Evolutionary conservation across 2,888 invertebrate species (phyloP), one percentile per base, ranked within the genome.

Genomic region (Toxonevra muliebris): DNA sequence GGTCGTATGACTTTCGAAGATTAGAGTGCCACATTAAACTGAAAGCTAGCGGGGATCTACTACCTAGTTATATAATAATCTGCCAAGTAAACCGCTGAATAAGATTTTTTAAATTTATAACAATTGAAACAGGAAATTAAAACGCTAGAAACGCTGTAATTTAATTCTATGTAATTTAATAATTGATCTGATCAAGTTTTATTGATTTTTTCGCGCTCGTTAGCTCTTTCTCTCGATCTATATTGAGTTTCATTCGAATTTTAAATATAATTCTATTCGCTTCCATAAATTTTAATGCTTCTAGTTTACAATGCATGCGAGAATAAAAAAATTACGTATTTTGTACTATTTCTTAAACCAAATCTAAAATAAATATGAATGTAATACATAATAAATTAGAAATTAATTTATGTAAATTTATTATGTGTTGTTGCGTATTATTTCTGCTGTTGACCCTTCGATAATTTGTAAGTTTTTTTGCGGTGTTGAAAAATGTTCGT

Each of bases 1-100:
- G 93, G 94, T 1, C 89, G 96, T 79, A 93, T 97, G 88, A 94
- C 93, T n/a, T 97, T 97, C 84, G 95, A 93, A 77, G 94, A 94
- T 82, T 93, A 83, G 75, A 54, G 17, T 57, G n/a, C 13, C 52
- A 3, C 45, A 20, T 9, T 17, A 54, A 30, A 30, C 7, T 30
- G 30, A 30, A 30, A 2, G 30, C 3, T 30, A 30, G 30, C 2
- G 7, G 7, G 30, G 30, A 30, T 30, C 7, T 4, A 30, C 30
- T 30, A 30, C 30, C 30, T 30, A 30, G 30, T 30, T 30, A 7
- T 30, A 30, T 30, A n/a, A n/a, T n/a, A n/a, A n/a, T n/a, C 3
- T 30, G 30, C 30, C 7, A 30, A 30, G 30, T 30, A 7, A 2
- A 30, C 30, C 30, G 30, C 15, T 48, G 4, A 48, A n/a, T 48